These are phyloP conservation scores for Psilopsiagon aymara DNA, from an alignment of 2,113 vertebrate genomes.

Conservation along the genomic window DNA sequence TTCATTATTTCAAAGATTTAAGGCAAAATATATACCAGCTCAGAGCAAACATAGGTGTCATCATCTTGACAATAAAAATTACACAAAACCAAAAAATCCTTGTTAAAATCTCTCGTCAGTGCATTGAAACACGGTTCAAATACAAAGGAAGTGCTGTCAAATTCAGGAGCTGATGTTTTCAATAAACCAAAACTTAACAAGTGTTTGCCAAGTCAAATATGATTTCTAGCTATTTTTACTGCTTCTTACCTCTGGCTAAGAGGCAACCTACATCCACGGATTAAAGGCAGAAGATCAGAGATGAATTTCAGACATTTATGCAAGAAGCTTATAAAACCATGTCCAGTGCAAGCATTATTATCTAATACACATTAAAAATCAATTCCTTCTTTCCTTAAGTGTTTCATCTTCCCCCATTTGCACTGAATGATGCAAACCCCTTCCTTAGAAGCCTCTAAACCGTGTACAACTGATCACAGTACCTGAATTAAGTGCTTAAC, in stretches of 20 bases:
- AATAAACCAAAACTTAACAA: constrained; percentile 28
- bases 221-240: constrained; percentile 36
- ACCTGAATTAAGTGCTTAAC: not conserved
- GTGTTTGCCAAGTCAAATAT: not conserved
- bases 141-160: not conserved
- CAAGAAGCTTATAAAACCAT: constrained; percentile 5
- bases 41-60: not conserved
- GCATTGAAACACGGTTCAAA: not conserved
- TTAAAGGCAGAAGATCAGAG: not conserved
- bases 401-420: not conserved
- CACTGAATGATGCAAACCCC: not conserved
- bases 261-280: not conserved
- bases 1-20: not conserved
- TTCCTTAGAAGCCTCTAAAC: not conserved
- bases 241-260: constrained; percentile 32
- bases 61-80: not conserved
- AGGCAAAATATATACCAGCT: not conserved
- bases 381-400: not conserved
- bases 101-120: not conserved
- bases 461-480: not conserved
- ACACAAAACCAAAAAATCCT: not conserved
- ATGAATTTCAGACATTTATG: not conserved
- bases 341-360: not conserved
- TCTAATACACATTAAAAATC: not conserved
- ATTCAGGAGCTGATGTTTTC: not conserved